Evolutionary conservation across 2,888 invertebrate species (phyloP).

Genomic region (Phalera bucephala): DNA sequence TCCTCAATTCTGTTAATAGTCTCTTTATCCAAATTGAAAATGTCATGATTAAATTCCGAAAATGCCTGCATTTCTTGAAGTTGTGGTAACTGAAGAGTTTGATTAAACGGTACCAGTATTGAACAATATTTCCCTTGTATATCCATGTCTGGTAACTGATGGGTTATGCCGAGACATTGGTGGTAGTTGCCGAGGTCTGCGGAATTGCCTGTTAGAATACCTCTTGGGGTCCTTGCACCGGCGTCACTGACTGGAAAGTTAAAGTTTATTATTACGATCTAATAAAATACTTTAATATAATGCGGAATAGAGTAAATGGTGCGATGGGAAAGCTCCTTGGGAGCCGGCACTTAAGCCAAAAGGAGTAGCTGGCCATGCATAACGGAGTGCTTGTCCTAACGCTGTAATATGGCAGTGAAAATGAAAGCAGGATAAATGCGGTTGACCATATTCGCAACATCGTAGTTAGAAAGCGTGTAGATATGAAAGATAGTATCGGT

Average conservation of each 20-base stretch:
- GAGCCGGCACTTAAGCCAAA: too few relatives aligned
- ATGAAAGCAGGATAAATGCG: too few relatives aligned
- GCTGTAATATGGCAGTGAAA: too few relatives aligned
- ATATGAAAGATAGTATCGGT: too few relatives aligned
- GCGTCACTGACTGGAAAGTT: slow-evolving; percentile 42
- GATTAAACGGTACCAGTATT: slow-evolving; percentile 35
- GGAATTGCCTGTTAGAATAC: slow-evolving; percentile 35
- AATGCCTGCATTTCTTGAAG: not conserved
- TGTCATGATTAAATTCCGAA: not conserved
- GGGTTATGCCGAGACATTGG: slow-evolving; percentile 43
- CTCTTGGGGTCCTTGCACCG: slow-evolving; percentile 43
- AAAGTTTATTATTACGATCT: not conserved
- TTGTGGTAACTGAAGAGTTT: slow-evolving; percentile 21
- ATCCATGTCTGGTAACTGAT: slow-evolving; percentile 17
- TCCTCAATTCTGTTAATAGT: slow-evolving; percentile 2
- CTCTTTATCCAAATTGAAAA: slow-evolving; percentile 11
- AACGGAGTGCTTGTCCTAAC: too few relatives aligned
- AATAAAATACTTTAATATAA: too few relatives aligned
- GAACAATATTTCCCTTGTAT: slow-evolving; percentile 54
- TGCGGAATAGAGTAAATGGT: too few relatives aligned
- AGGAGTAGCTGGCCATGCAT: too few relatives aligned
- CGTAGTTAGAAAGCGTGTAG: too few relatives aligned
- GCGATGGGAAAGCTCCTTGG: too few relatives aligned
- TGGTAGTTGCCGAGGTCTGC: slow-evolving; percentile 47
- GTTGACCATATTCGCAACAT: too few relatives aligned